Evolutionary conservation across 64 coral and sea anemone genomes (phyloP).

Genomic region (Dendrophyllia cribrosa): DNA sequence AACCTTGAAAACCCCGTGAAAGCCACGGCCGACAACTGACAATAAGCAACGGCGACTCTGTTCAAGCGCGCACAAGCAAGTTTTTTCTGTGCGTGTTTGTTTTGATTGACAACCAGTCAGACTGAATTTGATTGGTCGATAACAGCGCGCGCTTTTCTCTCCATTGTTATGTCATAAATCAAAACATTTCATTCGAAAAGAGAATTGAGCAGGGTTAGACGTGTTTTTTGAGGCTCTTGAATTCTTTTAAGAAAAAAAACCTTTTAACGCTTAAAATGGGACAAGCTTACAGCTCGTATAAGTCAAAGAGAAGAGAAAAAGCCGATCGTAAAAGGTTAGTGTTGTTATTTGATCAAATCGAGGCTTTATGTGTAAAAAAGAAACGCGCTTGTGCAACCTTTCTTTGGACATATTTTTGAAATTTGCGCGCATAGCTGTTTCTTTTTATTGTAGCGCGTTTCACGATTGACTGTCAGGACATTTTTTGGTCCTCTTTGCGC

Average conservation of each 20-base stretch:
- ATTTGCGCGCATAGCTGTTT: too few relatives aligned
- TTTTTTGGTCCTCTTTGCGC: too few relatives aligned
- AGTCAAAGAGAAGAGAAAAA: background rate
- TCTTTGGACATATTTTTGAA: too few relatives aligned
- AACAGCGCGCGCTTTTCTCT: slow-evolving; percentile 1
- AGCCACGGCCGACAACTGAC: too few relatives aligned
- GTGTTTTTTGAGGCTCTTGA: slow-evolving; percentile 5
- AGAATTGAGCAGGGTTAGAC: background rate
- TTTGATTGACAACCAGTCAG: background rate
- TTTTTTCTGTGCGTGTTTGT: background rate
- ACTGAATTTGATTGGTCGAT: slow-evolving; percentile 16
- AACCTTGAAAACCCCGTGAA: too few relatives aligned
- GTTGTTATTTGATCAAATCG: background rate
- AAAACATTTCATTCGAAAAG: background rate
- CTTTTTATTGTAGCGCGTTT: too few relatives aligned
- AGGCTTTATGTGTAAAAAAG: background rate
- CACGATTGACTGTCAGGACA: too few relatives aligned
- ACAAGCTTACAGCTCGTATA: background rate
- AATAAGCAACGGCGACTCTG: too few relatives aligned
- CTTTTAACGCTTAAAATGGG: background rate
- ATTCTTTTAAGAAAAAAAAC: background rate
- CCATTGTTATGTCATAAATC: slow-evolving; percentile 29
- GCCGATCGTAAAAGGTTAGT: background rate
- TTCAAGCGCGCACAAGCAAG: too few relatives aligned
- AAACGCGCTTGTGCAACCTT: too few relatives aligned